Percentiles rank a stretch among this genome's conserved stretches.
phyloP scores from a whole-genome alignment of 2,797 vertebrate species.

The Sebastes paucispinis region DNA sequence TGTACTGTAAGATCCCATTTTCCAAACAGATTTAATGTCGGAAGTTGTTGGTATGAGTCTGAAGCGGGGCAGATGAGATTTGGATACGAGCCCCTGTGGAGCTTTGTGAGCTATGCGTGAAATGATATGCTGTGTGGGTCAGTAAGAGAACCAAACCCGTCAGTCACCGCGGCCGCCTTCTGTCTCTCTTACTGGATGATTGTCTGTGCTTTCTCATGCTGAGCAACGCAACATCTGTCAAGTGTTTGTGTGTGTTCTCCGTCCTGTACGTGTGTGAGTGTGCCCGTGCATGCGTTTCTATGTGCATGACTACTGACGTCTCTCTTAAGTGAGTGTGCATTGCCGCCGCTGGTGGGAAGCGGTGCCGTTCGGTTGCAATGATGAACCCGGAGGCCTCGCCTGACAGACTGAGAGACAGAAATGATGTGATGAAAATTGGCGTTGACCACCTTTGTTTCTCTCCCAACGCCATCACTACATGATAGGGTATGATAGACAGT shows the following conservation, averaged over 20 bases:
- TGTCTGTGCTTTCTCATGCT: conserved; percentile 22
- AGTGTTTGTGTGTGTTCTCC: neutral
- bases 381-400: conserved; percentile 19
- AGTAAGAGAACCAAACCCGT: conserved; percentile 52
- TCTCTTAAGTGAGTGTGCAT: neutral
- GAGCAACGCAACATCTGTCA: neutral
- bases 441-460: conserved; percentile 31
- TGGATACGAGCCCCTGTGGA: conserved; percentile 26
- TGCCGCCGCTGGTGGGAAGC: neutral
- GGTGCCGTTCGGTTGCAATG: conserved; percentile 10
- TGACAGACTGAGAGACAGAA: conserved; percentile 51
- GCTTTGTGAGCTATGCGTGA: conserved; percentile 34
- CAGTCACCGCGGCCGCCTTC: conserved; percentile 34
- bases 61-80: conserved; percentile 24
- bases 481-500: conserved; percentile 25
- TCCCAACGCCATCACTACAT: conserved; percentile 24
- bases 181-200: conserved; percentile 31
- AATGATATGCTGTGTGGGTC: conserved; percentile 56
- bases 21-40: conserved; percentile 42
- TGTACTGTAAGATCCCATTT: conserved; percentile 31
- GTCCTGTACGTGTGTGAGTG: neutral
- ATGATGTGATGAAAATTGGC: conserved; percentile 51
- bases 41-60: conserved; percentile 38
- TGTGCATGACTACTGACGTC: neutral
- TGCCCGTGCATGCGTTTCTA: neutral